Evolutionary conservation across 37 sponge, comb jelly and placozoan genomes (phyloP), one percentile per base, ranked within the genome.

Genomic region (Oopsacas minuta): DNA sequence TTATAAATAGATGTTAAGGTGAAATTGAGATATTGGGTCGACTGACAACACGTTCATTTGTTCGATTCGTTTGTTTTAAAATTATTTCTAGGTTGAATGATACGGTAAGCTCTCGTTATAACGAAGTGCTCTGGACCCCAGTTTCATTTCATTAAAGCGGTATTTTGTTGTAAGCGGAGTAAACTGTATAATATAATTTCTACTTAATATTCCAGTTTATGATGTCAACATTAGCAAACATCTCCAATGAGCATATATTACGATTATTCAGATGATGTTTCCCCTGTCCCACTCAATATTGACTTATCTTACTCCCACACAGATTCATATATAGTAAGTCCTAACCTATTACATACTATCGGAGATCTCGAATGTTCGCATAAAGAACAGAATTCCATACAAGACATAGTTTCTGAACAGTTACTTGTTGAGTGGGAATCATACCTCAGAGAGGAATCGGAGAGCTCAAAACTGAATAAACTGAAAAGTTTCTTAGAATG

Each of bases 371-470:
- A 42, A 42, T 42, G 15, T 42, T 42, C 49, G 15, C 8, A 42
- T 42, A 42, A 42, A 42, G 49, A 42, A 42, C 49, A 8, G 15
- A 42, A 20, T 3, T 25, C 75, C 3, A 61, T 61, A 32, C 28
- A 25, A 25, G 1, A 61, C 20, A 61, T n/a, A 32, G 22, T 61
- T 61, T 61, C 75, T 61, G 75, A 3, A 5, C 75, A 61, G 30
- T n/a, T 61, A n/a, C 75, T 61, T n/a, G 75, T 25, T 25, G 75
- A 61, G 28, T 61, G 75, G 75, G 75, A 61, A 61, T 20, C 75
- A 25, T 61, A 61, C 28, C 22, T 61, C 32, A 12, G 30, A 20
- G 75, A 61, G 28, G 75, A 61, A 25, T 61, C 75, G 5, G 75
- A 61, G 22, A n/a, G 28, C 7, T 12, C 22, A 61, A 61, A 61